phyloP scores from a whole-genome alignment of 2,113 vertebrate genomes.

The Mesocricetus auratus region DNA sequence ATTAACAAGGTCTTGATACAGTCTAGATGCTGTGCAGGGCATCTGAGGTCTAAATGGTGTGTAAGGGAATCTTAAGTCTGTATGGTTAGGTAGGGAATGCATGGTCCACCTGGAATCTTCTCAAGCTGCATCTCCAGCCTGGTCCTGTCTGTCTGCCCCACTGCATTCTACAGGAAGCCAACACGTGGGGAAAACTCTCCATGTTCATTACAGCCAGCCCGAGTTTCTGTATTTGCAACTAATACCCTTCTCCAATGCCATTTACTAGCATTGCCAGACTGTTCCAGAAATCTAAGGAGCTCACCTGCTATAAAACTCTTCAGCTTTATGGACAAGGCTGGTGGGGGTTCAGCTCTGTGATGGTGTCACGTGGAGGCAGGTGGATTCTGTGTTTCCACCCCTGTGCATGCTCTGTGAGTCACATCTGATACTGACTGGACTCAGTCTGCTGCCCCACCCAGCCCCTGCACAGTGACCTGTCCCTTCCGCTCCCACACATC shows the following conservation, averaged over 20 bases:
- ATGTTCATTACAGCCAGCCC: neutral
- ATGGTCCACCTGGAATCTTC: neutral
- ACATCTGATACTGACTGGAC: neutral
- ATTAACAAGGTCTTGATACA: conserved; percentile 15
- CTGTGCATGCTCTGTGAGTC: neutral
- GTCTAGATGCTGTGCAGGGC: neutral
- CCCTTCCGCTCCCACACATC: neutral
- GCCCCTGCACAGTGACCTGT: neutral
- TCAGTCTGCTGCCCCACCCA: neutral
- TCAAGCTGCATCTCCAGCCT: neutral
- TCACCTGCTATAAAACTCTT: neutral
- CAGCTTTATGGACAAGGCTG: neutral
- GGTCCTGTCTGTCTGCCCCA: neutral
- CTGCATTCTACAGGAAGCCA: neutral
- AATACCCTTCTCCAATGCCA: neutral
- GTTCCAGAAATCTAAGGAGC: neutral
- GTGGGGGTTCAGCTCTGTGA: neutral
- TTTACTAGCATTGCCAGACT: neutral
- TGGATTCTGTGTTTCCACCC: neutral
- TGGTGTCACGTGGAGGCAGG: neutral
- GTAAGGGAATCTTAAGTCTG: neutral
- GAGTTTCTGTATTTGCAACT: neutral
- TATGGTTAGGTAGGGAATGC: neutral
- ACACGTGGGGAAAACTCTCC: neutral
- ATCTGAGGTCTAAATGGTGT: neutral